A percentile compares a stretch with the other conserved stretches of the same genome.
These are phyloP conservation scores for Lymantria monacha DNA, from an alignment of 2,888 invertebrate species.

Conservation along the genomic window DNA sequence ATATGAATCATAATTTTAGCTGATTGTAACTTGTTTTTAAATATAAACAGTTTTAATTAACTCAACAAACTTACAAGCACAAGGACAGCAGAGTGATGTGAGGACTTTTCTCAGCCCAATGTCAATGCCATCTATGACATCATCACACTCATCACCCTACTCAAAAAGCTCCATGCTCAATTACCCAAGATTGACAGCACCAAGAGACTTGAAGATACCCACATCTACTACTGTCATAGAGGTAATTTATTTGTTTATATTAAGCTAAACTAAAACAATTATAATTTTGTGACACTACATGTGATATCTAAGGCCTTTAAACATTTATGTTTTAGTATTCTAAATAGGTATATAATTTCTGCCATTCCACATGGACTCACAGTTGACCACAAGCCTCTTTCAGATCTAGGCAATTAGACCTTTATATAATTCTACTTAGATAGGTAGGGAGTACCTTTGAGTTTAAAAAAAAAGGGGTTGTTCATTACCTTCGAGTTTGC, in stretches of 20 bases:
- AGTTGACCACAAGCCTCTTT: no score
- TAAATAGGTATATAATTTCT: no score
- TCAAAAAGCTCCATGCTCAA: constrained; percentile 45
- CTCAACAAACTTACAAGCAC: constrained; percentile 33
- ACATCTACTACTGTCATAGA: constrained; percentile 38
- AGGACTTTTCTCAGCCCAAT: constrained; percentile 62
- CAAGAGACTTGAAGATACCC: constrained; percentile 70
- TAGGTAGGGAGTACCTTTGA: no score
- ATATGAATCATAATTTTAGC: not conserved
- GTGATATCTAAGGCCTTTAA: not conserved
- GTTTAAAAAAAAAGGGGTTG: no score
- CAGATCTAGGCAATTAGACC: no score
- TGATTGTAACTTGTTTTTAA: not conserved
- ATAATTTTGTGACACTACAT: not conserved
- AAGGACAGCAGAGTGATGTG: constrained; percentile 37
- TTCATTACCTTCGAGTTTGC: no score
- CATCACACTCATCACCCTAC: constrained; percentile 55
- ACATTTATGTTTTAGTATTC: no score
- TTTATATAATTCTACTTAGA: no score
- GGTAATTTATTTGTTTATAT: constrained; percentile 32
- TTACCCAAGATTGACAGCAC: constrained; percentile 60
- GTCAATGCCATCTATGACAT: constrained; percentile 60
- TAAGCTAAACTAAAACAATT: not conserved
- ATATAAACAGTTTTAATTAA: not conserved
- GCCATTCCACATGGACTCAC: no score